These are phyloP conservation scores for Mamestra configurata DNA, from an alignment of 1,140 invertebrate genomes.

Conservation along the genomic window DNA sequence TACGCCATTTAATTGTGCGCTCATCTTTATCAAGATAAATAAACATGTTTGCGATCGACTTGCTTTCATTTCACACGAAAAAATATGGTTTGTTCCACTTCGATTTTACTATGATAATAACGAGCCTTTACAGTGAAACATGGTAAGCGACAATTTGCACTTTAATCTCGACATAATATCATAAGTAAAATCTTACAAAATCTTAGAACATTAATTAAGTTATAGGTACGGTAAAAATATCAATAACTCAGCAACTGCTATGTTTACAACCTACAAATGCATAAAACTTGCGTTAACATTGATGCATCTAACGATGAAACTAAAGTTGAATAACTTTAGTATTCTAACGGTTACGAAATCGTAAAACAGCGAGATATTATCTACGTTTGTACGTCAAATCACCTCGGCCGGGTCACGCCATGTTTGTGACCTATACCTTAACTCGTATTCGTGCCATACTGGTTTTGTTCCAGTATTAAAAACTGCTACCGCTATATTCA, in stretches of 20 bases:
- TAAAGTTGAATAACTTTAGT: slow-evolving; percentile 12
- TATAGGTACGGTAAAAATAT: too few species aligned
- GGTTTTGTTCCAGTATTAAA: slow-evolving; percentile 67
- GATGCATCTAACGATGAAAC: neutral
- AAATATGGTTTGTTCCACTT: neutral
- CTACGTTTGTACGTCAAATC: slow-evolving; percentile 60
- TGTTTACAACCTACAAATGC: neutral
- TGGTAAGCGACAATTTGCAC: too few species aligned
- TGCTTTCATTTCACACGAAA: neutral
- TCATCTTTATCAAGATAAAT: slow-evolving; percentile 39
- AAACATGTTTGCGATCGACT: neutral
- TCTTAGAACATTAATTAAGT: neutral
- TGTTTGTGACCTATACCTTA: slow-evolving; percentile 74
- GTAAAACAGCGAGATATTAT: slow-evolving; percentile 53
- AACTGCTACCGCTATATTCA: slow-evolving; percentile 54
- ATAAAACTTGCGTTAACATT: neutral
- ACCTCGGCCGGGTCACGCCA: slow-evolving; percentile 68
- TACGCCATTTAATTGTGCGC: slow-evolving; percentile 41
- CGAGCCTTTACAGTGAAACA: too few species aligned
- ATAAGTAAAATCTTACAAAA: too few species aligned
- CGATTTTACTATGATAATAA: neutral
- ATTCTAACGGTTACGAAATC: slow-evolving; percentile 59
- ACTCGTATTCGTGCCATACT: slow-evolving; percentile 78
- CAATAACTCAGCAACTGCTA: neutral
- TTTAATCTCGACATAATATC: too few species aligned